These are phyloP conservation scores for Diorhabda sublineata DNA, from an alignment of 1,140 invertebrate species.

Conservation along the genomic window DNA sequence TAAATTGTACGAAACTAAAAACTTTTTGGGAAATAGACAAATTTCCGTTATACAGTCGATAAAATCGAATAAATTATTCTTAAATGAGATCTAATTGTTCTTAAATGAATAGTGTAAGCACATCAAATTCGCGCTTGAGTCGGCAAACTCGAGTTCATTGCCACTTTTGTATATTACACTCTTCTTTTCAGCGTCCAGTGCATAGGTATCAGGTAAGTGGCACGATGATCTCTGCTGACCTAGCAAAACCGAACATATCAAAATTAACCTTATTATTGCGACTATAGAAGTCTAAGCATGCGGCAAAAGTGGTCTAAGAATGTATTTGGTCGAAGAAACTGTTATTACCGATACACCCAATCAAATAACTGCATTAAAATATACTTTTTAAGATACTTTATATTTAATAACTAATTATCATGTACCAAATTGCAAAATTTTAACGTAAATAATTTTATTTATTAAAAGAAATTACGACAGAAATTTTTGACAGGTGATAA, in stretches of 20 bases:
- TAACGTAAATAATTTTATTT: not conserved
- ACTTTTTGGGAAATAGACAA: too few species aligned
- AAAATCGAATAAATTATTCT: too few species aligned
- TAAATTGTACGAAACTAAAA: too few species aligned
- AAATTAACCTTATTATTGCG: constrained; percentile 44
- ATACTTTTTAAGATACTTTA: not conserved
- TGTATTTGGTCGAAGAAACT: not conserved
- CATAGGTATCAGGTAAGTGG: constrained; percentile 44
- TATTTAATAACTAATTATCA: not conserved
- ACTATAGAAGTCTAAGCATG: constrained; percentile 29
- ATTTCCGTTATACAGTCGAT: too few species aligned
- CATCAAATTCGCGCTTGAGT: not conserved
- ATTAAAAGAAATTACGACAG: not conserved
- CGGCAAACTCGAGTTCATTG: constrained; percentile 39
- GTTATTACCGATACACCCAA: not conserved
- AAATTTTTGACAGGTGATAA: not conserved
- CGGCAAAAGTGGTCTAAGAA: constrained; percentile 11
- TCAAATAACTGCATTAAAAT: not conserved
- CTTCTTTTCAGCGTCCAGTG: constrained; percentile 43
- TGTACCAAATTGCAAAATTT: not conserved
- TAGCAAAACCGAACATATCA: constrained; percentile 31
- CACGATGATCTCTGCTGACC: constrained; percentile 44
- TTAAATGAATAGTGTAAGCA: too few species aligned
- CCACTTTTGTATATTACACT: constrained; percentile 43
- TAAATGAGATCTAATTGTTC: too few species aligned